Evolutionary conservation across 1,140 invertebrate species (phyloP).

Genomic region (Druon quercuslanigerum): DNA sequence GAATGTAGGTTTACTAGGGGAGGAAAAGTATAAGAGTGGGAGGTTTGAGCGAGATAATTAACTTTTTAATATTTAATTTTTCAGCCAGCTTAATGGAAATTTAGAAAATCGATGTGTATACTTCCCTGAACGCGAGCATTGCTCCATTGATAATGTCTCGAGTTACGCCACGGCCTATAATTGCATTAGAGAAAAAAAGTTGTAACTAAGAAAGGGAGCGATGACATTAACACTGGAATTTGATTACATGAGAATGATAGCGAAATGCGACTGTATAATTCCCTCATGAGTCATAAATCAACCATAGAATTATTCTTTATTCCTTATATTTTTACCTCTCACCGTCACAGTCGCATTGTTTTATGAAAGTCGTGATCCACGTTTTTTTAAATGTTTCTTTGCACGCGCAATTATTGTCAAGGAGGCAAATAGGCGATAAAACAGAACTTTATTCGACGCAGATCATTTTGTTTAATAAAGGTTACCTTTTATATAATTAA

Average conservation of each 20-base stretch:
- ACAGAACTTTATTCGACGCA: not conserved
- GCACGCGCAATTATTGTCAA: constrained; percentile 16
- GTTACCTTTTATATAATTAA: not conserved
- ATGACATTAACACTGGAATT: constrained; percentile 31
- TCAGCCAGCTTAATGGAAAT: too few relatives aligned
- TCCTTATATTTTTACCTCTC: constrained; percentile 7
- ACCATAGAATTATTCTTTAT: constrained; percentile 27
- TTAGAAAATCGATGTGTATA: not conserved
- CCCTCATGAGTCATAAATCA: constrained; percentile 22
- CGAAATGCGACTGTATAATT: constrained; percentile 20
- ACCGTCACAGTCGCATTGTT: constrained; percentile 10
- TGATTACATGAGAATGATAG: constrained; percentile 28
- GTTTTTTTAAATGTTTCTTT: not conserved
- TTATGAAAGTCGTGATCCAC: constrained; percentile 16
- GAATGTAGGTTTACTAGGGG: too few relatives aligned
- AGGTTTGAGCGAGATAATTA: too few relatives aligned
- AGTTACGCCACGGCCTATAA: constrained; percentile 14
- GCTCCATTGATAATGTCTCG: constrained; percentile 28
- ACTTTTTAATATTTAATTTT: too few relatives aligned
- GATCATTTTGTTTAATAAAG: not conserved
- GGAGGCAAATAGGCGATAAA: not conserved
- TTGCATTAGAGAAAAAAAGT: constrained; percentile 22
- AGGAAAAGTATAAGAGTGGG: too few relatives aligned
- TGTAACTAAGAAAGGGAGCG: constrained; percentile 9
- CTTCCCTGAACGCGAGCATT: not conserved